Base-by-base conservation (phyloP, 2,888 invertebrate species). In the Cosmia pyralina region DNA sequence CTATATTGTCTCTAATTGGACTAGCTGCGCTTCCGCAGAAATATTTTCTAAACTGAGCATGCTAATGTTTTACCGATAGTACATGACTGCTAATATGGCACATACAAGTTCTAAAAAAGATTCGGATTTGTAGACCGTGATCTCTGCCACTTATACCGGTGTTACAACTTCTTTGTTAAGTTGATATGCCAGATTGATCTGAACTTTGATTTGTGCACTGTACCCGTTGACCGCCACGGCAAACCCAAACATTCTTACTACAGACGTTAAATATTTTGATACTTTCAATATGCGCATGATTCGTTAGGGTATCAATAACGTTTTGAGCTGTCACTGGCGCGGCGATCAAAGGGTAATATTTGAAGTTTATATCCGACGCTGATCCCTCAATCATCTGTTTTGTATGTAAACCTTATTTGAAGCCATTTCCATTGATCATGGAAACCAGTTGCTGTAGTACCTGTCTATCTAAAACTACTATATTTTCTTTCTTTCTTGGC, bases 401-500 rank as follows among this genome's bases (percentile, higher is more conserved):
- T 41, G 13, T 17, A 41, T 41, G n/a, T 17, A 4, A 11, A 17
- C 17, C 8, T 57, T 41, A 1, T 63, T 28, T 28, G 4, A 34
- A 57, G 44, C 38, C 48, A 41, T 22, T 1, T 22, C n/a, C 13
- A 22, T 17, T 53, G 34, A 66, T 13, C 7, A n/a, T 53, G 53
- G 34, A 67, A 67, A 13, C 53, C 53, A 55, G 13, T 55, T 22
- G 8, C 46, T 10, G 19, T 34, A 48, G 4, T 15, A 55, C 17
- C 22, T 46, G 52, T 52, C 38, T 15, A 19, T 62, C 15, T 74
- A 34, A 57, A 34, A 34, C 48, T 34, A 19, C 22, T 10, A 15
- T 50, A n/a, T 58, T 34, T 50, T 50, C 50, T 72, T n/a, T 65
- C 22, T 65, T 73, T 64, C 74, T 74, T 53, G 48, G 64, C 19